phyloP scores from a whole-genome alignment of 1,140 invertebrate genomes.

The Drosophila serrata region DNA sequence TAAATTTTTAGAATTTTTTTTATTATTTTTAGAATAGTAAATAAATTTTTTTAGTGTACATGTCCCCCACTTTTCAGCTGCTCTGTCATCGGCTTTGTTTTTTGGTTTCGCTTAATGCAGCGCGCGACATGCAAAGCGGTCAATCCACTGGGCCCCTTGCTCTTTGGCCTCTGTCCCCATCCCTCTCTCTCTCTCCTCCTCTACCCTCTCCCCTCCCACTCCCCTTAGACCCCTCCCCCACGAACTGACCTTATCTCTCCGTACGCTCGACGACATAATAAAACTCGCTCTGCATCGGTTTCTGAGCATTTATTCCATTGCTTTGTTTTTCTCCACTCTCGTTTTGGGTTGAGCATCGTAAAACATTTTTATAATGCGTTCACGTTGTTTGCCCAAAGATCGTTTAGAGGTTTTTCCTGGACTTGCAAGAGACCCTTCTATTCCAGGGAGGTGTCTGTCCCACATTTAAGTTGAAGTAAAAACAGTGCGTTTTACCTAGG shows the following conservation, averaged over 20 bases:
- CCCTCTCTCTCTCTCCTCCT: background rate
- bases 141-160: constrained; percentile 49
- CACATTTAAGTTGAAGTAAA: constrained; percentile 16
- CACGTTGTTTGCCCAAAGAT: constrained; percentile 52
- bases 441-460: background rate
- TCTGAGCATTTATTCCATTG: constrained; percentile 45
- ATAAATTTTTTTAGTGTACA: constrained; percentile 8
- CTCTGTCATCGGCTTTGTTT: constrained; percentile 47
- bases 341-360: constrained; percentile 61
- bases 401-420: constrained; percentile 35
- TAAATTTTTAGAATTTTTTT: background rate
- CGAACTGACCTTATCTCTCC: constrained; percentile 52
- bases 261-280: constrained; percentile 66
- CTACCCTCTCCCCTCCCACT: background rate
- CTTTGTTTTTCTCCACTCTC: constrained; percentile 22
- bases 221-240: background rate
- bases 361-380: constrained; percentile 79
- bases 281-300: constrained; percentile 71
- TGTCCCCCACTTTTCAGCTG: constrained; percentile 20
- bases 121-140: constrained; percentile 65
- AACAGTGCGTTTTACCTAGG: constrained; percentile 5
- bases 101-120: constrained; percentile 76
- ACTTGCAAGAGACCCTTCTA: background rate
- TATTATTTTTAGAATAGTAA: no score
- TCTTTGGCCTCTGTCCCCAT: constrained; percentile 9